phyloP scores from a whole-genome alignment of 2,113 vertebrate genomes.

The Meriones unguiculatus region DNA sequence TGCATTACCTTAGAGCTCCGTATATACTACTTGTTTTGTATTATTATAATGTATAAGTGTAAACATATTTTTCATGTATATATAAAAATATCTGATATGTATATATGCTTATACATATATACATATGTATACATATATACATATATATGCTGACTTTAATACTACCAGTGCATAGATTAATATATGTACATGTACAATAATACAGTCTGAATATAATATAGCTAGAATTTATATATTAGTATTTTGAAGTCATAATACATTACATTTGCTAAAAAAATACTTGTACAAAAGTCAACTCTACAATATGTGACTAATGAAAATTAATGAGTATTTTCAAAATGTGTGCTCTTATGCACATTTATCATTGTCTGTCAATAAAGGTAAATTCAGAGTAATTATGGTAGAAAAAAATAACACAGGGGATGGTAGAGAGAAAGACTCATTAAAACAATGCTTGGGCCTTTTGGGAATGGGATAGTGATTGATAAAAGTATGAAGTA shows the following conservation, averaged over 20 bases:
- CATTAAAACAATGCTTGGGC: background rate
- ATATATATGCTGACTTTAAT: background rate
- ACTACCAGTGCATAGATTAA: background rate
- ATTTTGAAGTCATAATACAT: background rate
- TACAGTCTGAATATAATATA: background rate
- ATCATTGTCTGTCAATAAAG: background rate
- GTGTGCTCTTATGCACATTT: background rate
- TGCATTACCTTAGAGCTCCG: background rate
- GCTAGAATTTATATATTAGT: background rate
- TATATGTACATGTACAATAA: background rate
- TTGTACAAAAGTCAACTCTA: background rate
- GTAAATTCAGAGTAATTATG: background rate
- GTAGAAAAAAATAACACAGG: slow-evolving; percentile 1
- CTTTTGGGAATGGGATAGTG: background rate
- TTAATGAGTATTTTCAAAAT: slow-evolving; percentile 53
- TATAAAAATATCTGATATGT: background rate
- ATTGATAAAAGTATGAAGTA: background rate
- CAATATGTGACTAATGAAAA: slow-evolving; percentile 25
- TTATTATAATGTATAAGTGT: background rate
- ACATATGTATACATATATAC: no score
- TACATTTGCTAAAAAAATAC: slow-evolving; percentile 45
- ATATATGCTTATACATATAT: background rate
- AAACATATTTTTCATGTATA: background rate
- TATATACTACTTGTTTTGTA: background rate
- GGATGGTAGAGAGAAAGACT: background rate